phyloP scores from a whole-genome alignment of 2,797 vertebrate genomes.

The Catamblyrhynchus diadema region DNA sequence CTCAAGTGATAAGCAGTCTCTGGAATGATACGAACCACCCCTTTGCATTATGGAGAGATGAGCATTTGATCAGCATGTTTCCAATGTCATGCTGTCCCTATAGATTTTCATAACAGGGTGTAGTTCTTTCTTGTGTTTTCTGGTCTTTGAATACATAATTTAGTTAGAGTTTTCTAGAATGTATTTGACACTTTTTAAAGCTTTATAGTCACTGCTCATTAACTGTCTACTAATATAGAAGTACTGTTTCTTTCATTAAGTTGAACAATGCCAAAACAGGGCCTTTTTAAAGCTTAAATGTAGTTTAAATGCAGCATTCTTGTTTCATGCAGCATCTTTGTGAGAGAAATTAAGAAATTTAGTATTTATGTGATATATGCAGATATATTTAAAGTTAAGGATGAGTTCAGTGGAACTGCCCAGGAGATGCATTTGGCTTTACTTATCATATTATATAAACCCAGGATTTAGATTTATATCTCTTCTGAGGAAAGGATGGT shows the following conservation, averaged over 20 bases:
- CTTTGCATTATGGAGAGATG: not conserved
- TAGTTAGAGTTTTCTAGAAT: not conserved
- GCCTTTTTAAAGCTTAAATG: not conserved
- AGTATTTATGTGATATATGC: not conserved
- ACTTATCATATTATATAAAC: not conserved
- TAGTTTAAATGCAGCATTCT: not conserved
- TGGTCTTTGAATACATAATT: not conserved
- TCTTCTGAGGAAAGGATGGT: not conserved
- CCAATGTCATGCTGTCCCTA: not conserved
- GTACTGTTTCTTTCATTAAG: not conserved
- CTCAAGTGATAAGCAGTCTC: not conserved
- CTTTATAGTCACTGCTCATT: not conserved
- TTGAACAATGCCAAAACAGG: not conserved
- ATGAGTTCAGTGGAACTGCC: not conserved
- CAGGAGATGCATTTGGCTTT: not conserved
- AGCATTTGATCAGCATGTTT: not conserved
- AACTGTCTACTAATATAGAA: not conserved
- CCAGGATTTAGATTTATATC: not conserved
- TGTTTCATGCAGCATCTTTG: not conserved
- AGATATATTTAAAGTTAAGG: not conserved
- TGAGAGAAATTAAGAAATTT: not conserved
- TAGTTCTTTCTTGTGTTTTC: not conserved
- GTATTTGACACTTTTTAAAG: not conserved
- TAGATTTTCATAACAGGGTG: not conserved
- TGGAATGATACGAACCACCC: not conserved